Percentiles rank a stretch among this genome's conserved stretches.
Evolutionary conservation across 2,888 invertebrate genomes (phyloP).

Genomic region (Trilocha varians): DNA sequence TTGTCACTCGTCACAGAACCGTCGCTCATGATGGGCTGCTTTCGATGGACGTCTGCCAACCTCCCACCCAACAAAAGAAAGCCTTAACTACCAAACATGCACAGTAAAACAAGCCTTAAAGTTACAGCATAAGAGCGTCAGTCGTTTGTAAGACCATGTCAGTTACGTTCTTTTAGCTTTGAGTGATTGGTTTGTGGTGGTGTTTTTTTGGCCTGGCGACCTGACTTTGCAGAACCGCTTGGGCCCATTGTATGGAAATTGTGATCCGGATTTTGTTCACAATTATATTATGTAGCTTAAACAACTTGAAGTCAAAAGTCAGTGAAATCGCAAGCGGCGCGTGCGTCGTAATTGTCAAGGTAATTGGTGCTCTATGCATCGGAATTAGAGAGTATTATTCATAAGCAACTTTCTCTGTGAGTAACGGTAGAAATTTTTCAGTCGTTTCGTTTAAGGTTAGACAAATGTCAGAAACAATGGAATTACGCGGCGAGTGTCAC

Average conservation of each 20-base stretch:
- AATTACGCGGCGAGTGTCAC: neutral
- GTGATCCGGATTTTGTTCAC: slow-evolving; percentile 69
- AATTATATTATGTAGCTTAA: slow-evolving; percentile 72
- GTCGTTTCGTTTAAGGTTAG: neutral
- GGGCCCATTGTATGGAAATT: slow-evolving; percentile 70
- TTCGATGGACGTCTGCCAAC: slow-evolving; percentile 67
- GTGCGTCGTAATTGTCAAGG: slow-evolving; percentile 1
- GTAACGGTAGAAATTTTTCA: neutral
- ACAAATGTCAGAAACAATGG: neutral
- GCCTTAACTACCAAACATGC: slow-evolving; percentile 14
- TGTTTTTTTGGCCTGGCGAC: slow-evolving; percentile 70
- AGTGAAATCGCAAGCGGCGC: slow-evolving; percentile 34
- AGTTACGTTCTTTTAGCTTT: slow-evolving; percentile 22
- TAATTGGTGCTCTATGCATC: neutral
- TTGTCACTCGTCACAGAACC: slow-evolving; percentile 69
- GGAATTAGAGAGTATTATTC: neutral
- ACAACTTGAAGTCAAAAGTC: slow-evolving; percentile 70
- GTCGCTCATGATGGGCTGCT: slow-evolving; percentile 66
- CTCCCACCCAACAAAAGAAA: slow-evolving; percentile 23
- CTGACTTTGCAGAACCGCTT: slow-evolving; percentile 67
- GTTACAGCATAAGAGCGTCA: slow-evolving; percentile 16
- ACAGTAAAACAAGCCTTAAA: slow-evolving; percentile 8
- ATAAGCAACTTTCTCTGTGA: neutral
- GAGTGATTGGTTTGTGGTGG: slow-evolving; percentile 43
- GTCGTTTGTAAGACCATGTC: slow-evolving; percentile 8